Conservation (phyloP, 2,113 vertebrate species). For the Cephalophus harveyi region DNA sequence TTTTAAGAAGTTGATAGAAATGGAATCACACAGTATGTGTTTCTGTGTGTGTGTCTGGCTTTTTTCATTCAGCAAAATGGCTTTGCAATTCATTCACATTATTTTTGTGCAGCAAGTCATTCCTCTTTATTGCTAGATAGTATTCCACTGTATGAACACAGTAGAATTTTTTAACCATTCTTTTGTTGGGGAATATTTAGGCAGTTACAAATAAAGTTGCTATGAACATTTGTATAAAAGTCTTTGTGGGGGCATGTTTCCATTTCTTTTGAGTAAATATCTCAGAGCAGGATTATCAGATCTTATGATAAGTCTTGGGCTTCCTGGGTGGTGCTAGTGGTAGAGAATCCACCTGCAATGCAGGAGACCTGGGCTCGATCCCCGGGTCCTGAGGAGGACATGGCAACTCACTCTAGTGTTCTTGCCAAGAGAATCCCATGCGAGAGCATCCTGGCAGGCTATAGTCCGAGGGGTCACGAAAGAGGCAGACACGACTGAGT, state of each 20-base stretch:
- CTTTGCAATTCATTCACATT: not conserved
- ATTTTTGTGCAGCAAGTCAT: not conserved
- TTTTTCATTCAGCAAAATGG: constrained; percentile 5
- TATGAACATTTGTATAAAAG: not conserved
- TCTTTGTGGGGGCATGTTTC: not conserved
- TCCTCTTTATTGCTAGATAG: not conserved
- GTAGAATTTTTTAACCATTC: not conserved
- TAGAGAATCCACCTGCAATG: not conserved
- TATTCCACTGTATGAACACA: not conserved
- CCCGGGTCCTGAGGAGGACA: not conserved
- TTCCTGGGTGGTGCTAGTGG: not conserved
- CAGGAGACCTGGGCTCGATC: not conserved
- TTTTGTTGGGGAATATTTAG: not conserved
- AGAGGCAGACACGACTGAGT: not conserved
- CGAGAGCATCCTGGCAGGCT: not conserved
- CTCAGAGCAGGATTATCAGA: not conserved
- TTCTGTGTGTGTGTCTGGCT: not conserved
- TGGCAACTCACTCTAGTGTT: not conserved
- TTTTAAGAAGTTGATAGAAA: not conserved
- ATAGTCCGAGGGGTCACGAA: not conserved
- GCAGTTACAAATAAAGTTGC: not conserved
- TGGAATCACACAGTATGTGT: not conserved
- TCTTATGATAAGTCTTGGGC: not conserved
- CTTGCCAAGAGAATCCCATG: not conserved
- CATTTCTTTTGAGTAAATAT: constrained; percentile 22